Conservation (phyloP, 1,140 invertebrate species). For the Conus betulinus region DNA sequence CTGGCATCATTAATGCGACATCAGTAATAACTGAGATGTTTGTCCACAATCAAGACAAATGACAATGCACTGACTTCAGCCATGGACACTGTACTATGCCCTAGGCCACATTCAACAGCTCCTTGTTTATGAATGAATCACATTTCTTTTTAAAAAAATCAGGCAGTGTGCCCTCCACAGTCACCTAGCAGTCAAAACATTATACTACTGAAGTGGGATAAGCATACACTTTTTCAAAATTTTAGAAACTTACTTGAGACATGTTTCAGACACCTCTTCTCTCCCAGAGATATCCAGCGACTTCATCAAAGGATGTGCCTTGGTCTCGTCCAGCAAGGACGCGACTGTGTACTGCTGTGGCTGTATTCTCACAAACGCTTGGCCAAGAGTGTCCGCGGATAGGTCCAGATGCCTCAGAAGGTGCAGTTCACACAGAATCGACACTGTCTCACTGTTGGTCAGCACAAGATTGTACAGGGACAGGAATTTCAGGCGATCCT, state of each 20-base stretch:
- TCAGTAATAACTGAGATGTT: no score
- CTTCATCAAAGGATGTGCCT: slow-evolving; percentile 80
- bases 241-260: slow-evolving; percentile 73
- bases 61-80: no score
- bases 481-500: slow-evolving; percentile 80
- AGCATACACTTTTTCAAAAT: no score
- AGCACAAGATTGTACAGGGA: slow-evolving; percentile 83
- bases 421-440: slow-evolving; percentile 80
- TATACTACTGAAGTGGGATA: no score
- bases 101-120: no score
- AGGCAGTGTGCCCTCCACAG: no score
- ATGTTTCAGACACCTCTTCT: slow-evolving; percentile 78
- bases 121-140: no score
- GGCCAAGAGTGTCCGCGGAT: slow-evolving; percentile 79
- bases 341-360: slow-evolving; percentile 76
- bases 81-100: no score
- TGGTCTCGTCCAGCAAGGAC: slow-evolving; percentile 77
- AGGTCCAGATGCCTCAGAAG: slow-evolving; percentile 82
- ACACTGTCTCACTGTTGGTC: slow-evolving; percentile 74
- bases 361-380: slow-evolving; percentile 73
- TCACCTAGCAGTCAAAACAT: no score
- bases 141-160: no score
- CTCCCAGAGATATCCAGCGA: slow-evolving; percentile 85
- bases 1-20: no score
- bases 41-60: no score